Base-by-base conservation (phyloP, 2,113 vertebrate species). In the Chaetodon trifascialis region DNA sequence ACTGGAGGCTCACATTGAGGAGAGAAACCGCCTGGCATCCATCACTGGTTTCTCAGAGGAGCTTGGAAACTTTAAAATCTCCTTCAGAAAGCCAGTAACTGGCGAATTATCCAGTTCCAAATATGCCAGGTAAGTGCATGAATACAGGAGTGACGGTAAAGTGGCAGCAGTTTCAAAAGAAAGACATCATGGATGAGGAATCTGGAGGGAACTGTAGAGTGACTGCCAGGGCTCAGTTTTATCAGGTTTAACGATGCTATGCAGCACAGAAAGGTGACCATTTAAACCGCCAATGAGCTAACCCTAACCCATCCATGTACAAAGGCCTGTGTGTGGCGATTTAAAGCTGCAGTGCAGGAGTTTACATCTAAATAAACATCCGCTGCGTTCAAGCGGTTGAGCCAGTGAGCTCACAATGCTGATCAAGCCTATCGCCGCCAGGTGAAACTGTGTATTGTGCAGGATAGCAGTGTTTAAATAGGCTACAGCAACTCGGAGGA, bases 61-160 rank as follows among this genome's bases (percentile, higher is more conserved):
- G 82, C 96, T 99, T 2, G 97, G 98, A 0, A 90, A 93, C 85
- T 99, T 99, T 89, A 97, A 95, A 40, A 83, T 99, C 86, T 96
- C 95, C 25, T 97, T 99, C 87, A 83, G 95, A 59, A 94, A 92
- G 58, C 97, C 98, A 36, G 95, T 96, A 0, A 89, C 63, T 0
- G 95, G 94, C 54, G 92, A 91, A 0, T 89, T 94, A 14, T 88
- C 92, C 9, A 84, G 71, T 9, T 83, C 86, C 2, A 97, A 96
- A 85, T 95, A 97, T 7, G 95, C 96, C 88, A 97, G 96, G 98
- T 98, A 95, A 82, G 42, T 69, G 3, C n/a, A 68, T 36, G 12
- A 83, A 58, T 40, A 19, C 25, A 85, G 6, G 40, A 8, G 0
- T 56, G 62, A 38, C 4, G 17, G n/a, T 59, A 74, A 21, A 78